phyloP scores from a whole-genome alignment of 2,797 vertebrate species.

The Alcedo atthis region DNA sequence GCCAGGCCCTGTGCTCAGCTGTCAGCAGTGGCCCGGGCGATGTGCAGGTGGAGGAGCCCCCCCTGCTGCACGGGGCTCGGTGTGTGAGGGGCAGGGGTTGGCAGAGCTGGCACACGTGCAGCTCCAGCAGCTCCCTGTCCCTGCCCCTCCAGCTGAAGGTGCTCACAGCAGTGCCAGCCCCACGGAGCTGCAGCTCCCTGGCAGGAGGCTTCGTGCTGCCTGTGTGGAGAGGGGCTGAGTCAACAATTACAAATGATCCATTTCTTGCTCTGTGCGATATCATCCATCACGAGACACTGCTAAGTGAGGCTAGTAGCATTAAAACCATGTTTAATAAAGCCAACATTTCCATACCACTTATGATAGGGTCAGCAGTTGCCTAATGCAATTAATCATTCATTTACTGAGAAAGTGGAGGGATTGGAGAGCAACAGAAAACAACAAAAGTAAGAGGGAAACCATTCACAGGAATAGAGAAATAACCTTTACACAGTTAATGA shows the following conservation, averaged over 20 bases:
- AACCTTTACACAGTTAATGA: not conserved
- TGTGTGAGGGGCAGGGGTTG: accelerated
- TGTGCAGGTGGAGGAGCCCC: accelerated
- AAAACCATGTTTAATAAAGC: not conserved
- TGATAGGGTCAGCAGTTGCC: not conserved
- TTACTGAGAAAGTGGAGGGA: not conserved
- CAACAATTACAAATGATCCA: not conserved
- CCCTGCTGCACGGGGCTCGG: not conserved
- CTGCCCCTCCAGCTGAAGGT: accelerated
- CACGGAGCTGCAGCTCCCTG: accelerated
- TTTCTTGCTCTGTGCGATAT: not conserved
- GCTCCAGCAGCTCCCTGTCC: not conserved
- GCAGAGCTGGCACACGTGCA: accelerated
- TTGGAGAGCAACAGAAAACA: not conserved
- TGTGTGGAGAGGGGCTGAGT: not conserved
- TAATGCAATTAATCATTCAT: not conserved
- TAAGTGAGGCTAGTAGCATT: not conserved
- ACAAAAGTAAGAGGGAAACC: not conserved
- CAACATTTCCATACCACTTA: not conserved
- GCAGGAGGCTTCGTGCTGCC: not conserved
- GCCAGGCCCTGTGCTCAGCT: not conserved
- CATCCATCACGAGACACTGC: not conserved
- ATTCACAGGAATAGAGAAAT: not conserved
- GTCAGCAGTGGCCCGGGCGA: accelerated
- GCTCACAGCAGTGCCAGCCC: accelerated